A percentile compares a stretch with the other conserved stretches of the same genome.
Conservation (phyloP, 2,797 vertebrate genomes). For the Hephaestus fuliginosus region DNA sequence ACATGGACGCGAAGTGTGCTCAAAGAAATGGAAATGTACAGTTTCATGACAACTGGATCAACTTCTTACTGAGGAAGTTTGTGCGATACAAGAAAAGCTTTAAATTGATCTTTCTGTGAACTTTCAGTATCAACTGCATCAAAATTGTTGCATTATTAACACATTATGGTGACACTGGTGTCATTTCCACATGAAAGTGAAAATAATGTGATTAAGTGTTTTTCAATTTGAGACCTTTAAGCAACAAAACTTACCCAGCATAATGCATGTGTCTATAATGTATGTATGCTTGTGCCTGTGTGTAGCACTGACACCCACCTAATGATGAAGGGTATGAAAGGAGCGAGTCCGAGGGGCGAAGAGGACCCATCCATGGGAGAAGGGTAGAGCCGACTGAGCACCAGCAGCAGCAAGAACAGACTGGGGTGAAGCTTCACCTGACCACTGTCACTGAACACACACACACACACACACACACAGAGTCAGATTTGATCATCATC, state of each 20-base stretch:
- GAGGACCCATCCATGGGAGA: slow-evolving; percentile 95
- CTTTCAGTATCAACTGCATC: too few relatives aligned
- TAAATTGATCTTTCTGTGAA: too few relatives aligned
- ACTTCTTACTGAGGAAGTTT: too few relatives aligned
- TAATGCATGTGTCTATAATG: not conserved
- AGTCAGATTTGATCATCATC: too few relatives aligned
- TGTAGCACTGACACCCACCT: slow-evolving; percentile 83
- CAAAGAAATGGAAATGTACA: too few relatives aligned
- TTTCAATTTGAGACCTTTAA: not conserved
- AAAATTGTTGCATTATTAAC: not conserved
- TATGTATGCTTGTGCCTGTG: not conserved
- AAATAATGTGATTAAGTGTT: not conserved
- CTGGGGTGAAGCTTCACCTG: slow-evolving; percentile 91
- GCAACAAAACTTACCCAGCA: not conserved
- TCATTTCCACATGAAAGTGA: not conserved
- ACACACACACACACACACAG: slow-evolving; percentile 34
- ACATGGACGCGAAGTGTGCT: too few relatives aligned
- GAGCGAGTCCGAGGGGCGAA: slow-evolving; percentile 91
- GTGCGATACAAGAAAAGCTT: too few relatives aligned
- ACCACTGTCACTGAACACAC: slow-evolving; percentile 81
- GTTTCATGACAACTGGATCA: too few relatives aligned
- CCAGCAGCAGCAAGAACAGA: slow-evolving; percentile 93
- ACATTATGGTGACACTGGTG: not conserved
- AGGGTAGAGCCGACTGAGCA: slow-evolving; percentile 94
- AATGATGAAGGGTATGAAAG: slow-evolving; percentile 93